Base-by-base conservation (phyloP, 1,140 invertebrate species). In the Dendroctonus ponderosae region DNA sequence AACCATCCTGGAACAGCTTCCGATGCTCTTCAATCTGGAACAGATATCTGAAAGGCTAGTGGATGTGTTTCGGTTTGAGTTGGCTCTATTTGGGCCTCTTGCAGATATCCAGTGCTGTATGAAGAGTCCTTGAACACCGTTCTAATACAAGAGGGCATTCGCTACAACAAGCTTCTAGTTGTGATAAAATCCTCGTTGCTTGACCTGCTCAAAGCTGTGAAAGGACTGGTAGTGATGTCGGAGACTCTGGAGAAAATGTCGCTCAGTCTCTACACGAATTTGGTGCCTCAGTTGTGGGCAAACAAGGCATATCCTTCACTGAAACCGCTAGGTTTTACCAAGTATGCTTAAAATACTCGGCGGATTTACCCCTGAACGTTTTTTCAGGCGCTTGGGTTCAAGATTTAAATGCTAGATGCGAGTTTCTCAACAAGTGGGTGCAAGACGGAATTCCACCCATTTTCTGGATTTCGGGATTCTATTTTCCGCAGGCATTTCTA, bases 401-500 rank as follows among this genome's bases (percentile, higher is more conserved):
- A 15, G 86, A 88, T 72, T 74, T 88, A 12, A 80, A 81, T 8
- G 79, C 79, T 6, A 80, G 85, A 72, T 83, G 85, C 76, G 80
- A 83, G 71, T 91, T 85, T 78, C 80, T 92, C 69, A 80, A 83
- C 44, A 77, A 82, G 14, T 93, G 91, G 91, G 83, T 85, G 6
- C 80, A 85, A 7, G 71, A 82, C 7, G 90, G 90, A 15, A 87
- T 89, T 65, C 89, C 91, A 0, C 71, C 81, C 8, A 85, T 87
- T 40, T 92, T 92, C 77, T 94, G 91, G 91, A 90, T 94, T 56
- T 91, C 90, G 0, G 91, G 90, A 0, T 91, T 94, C 77, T 93
- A 89, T 79, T 93, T 93, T 78, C 91, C 91, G 3, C 91, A 93
- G 80, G 90, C 90, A 1, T 92, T 94, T 79, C 81, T 94, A 11